These are phyloP conservation scores for Ceyx margarethae DNA, from an alignment of 2,113 vertebrate species.

Conservation along the genomic window DNA sequence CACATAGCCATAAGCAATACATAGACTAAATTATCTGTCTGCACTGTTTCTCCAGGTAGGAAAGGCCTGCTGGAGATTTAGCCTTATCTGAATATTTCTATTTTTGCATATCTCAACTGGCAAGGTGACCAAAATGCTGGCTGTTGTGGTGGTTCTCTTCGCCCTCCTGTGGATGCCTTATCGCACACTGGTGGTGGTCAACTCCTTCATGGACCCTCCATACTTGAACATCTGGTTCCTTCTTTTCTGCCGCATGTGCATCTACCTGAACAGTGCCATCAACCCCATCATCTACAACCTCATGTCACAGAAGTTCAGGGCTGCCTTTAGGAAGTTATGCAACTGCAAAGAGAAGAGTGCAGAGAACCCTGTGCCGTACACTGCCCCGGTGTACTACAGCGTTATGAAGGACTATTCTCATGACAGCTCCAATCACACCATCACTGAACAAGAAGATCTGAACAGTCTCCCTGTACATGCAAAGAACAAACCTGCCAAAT, in stretches of 20 bases:
- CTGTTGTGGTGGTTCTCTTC: constrained; percentile 83
- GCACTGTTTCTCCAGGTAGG: not conserved
- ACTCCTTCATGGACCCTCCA: constrained; percentile 83
- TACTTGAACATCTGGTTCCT: constrained; percentile 85
- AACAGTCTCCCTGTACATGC: constrained; percentile 24
- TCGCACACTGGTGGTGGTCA: constrained; percentile 83
- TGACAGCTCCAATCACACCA: constrained; percentile 59
- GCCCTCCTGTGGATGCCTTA: constrained; percentile 88
- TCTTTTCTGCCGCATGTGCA: constrained; percentile 85
- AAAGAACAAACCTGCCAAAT: constrained; percentile 33
- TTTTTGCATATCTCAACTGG: not conserved
- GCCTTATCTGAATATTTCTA: not conserved
- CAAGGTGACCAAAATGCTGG: constrained; percentile 89
- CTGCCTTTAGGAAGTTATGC: constrained; percentile 80
- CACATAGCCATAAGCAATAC: not conserved
- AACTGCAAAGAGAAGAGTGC: constrained; percentile 64
- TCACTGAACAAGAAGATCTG: constrained; percentile 72
- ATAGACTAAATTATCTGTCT: not conserved
- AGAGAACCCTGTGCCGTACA: constrained; percentile 1
- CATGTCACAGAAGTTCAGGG: constrained; percentile 87
- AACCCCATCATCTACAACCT: constrained; percentile 87
- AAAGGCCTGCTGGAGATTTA: not conserved
- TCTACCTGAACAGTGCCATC: constrained; percentile 85
- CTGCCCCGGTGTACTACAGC: constrained; percentile 73
- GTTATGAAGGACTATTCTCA: constrained; percentile 74